Base-by-base conservation (phyloP, 2,888 invertebrate genomes). In the Aporophyla lueneburgensis region DNA sequence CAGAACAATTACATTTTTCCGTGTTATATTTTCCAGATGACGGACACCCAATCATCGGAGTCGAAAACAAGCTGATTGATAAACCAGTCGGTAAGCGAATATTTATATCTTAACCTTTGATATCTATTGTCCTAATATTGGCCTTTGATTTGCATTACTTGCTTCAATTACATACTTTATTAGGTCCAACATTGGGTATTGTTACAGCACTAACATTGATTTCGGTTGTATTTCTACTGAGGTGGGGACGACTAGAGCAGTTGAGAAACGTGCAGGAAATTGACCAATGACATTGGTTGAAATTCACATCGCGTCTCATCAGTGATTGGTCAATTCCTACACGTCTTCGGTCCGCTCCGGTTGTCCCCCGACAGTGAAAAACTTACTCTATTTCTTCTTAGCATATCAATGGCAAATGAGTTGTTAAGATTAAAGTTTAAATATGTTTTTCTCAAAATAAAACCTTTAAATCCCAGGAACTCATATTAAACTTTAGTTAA, bases 61-160 rank as follows among this genome's bases (percentile, higher is more conserved):
- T 83, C 3, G 95, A 94, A 53, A 92, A 83, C 46, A 91, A 92
- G 78, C 69, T 87, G 0, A 89, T 85, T 1, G 95, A 95, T 21
- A 93, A 94, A 82, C 91, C 93, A 7, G 86, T 89, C 61, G 95
- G 95, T 95, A 73, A 87, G 88, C 87, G 27, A 10, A 49, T 46
- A 65, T 70, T n/a, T 33, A 27, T 7, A 3, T 33, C 14, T 61
- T 43, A 21, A 61, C 27, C 33, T 74, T 62, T 53, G 19, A 65
- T 21, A 40, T 19, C 1, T 40, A 49, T 61, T 61, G n/a, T 73
- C 19, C 12, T 14, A 72, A 27, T 56, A 40, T 19, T 69, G 21
- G 10, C 19, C 19, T 61, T 46, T 6, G 33, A 19, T 24, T 1
- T 21, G 16, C 5, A 43, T 40, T 19, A 40, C 19, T 19, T 27